These are phyloP conservation scores for Saxicola maurus DNA, from an alignment of 2,797 vertebrate genomes.

Conservation along the genomic window DNA sequence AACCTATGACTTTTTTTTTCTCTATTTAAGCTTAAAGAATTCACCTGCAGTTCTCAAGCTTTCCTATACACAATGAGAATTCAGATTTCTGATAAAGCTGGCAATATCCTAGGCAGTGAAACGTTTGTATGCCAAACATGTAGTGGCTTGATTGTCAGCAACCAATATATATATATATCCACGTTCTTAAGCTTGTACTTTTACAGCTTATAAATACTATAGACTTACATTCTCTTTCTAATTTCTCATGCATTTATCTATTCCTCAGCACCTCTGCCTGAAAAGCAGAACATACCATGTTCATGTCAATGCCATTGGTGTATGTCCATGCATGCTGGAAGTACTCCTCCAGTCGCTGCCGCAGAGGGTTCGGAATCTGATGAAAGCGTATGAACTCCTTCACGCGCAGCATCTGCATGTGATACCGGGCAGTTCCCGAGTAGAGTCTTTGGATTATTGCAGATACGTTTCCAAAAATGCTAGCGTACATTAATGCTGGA, in stretches of 20 bases:
- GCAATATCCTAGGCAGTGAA: neutral
- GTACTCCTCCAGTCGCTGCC: slow-evolving; percentile 95
- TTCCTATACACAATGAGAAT: neutral
- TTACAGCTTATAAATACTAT: neutral
- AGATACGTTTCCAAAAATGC: slow-evolving; percentile 98
- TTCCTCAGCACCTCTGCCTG: neutral
- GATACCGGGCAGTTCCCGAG: slow-evolving; percentile 95
- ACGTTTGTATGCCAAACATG: neutral
- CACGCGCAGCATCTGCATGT: slow-evolving; percentile 97
- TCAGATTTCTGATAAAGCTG: neutral
- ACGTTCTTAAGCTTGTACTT: neutral
- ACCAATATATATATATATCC: neutral
- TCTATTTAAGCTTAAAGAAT: neutral
- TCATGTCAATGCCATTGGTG: slow-evolving; percentile 99
- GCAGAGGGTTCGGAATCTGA: slow-evolving; percentile 95
- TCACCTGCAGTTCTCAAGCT: neutral
- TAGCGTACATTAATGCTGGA: slow-evolving; percentile 97
- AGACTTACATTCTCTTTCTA: neutral
- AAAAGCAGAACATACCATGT: slow-evolving; percentile 86
- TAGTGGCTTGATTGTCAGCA: neutral
- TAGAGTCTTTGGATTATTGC: slow-evolving; percentile 99
- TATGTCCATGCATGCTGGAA: slow-evolving; percentile 98
- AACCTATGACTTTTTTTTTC: neutral
- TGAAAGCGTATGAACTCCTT: slow-evolving; percentile 99
- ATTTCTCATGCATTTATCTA: neutral